These are phyloP conservation scores for Clamator glandarius DNA, from an alignment of 2,797 vertebrate genomes.

Conservation along the genomic window DNA sequence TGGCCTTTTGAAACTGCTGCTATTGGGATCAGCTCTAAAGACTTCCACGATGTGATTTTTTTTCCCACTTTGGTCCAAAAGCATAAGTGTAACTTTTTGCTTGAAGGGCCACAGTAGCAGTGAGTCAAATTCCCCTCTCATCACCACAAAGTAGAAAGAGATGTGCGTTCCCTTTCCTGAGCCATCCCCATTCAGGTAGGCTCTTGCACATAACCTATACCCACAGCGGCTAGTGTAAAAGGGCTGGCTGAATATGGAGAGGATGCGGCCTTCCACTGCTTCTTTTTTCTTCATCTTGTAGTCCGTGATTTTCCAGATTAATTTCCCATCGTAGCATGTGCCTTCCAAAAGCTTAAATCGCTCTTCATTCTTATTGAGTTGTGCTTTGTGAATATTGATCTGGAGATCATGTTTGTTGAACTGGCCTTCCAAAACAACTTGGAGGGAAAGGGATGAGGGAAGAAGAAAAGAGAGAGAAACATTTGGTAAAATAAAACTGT, in stretches of 20 bases:
- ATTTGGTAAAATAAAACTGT: background rate
- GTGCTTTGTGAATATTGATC: slow-evolving; percentile 84
- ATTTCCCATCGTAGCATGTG: slow-evolving; percentile 86
- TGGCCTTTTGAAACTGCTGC: slow-evolving; percentile 87
- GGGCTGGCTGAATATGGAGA: slow-evolving; percentile 85
- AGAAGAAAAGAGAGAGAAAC: background rate
- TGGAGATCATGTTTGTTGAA: slow-evolving; percentile 84
- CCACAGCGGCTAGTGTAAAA: slow-evolving; percentile 90
- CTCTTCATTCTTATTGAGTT: slow-evolving; percentile 85
- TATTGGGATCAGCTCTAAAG: slow-evolving; percentile 85
- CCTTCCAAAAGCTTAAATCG: slow-evolving; percentile 87
- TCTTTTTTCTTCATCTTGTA: slow-evolving; percentile 83
- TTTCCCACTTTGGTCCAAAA: slow-evolving; percentile 89
- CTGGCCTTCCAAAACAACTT: slow-evolving; percentile 84
- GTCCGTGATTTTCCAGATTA: slow-evolving; percentile 92
- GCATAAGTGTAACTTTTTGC: slow-evolving; percentile 86
- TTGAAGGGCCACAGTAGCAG: slow-evolving; percentile 90
- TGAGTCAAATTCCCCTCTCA: slow-evolving; percentile 91
- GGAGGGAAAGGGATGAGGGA: background rate
- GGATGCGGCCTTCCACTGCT: slow-evolving; percentile 76
- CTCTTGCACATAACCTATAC: slow-evolving; percentile 86
- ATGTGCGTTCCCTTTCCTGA: slow-evolving; percentile 85
- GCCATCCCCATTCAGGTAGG: slow-evolving; percentile 88
- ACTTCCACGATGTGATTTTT: slow-evolving; percentile 83
- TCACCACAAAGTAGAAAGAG: slow-evolving; percentile 90